phyloP scores from a whole-genome alignment of 1,140 invertebrate genomes.

The Aphelinus certus region DNA sequence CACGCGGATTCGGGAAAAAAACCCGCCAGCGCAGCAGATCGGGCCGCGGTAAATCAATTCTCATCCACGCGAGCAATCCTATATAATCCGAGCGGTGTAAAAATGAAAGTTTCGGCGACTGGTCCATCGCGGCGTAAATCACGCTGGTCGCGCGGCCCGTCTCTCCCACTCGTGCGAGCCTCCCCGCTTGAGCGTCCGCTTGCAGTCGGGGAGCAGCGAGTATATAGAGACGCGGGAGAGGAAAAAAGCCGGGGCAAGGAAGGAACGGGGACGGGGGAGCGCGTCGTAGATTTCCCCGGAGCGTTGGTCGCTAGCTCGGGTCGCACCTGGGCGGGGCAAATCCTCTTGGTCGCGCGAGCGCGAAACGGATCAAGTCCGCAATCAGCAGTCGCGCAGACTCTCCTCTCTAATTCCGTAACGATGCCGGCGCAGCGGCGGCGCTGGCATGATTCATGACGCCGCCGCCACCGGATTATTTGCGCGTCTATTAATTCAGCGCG shows the following conservation, averaged over 20 bases:
- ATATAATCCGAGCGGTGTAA: too few relatives aligned
- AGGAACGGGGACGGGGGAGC: too few relatives aligned
- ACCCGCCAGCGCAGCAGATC: too few relatives aligned
- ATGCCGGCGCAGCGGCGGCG: neutral
- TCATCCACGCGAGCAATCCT: too few relatives aligned
- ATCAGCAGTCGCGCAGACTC: constrained; percentile 27
- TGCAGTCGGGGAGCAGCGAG: constrained; percentile 16
- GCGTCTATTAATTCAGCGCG: constrained; percentile 33
- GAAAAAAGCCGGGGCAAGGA: neutral
- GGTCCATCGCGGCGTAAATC: constrained; percentile 16
- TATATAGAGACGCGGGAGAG: neutral
- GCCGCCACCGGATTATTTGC: constrained; percentile 28
- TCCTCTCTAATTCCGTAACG: constrained; percentile 27
- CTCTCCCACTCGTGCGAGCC: neutral
- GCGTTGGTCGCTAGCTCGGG: constrained; percentile 11
- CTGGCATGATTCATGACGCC: constrained; percentile 33
- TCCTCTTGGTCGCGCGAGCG: neutral
- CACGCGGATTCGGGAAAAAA: too few relatives aligned
- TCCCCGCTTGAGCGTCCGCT: constrained; percentile 4
- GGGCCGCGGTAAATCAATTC: too few relatives aligned
- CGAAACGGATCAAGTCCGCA: constrained; percentile 14
- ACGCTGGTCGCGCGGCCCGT: neutral
- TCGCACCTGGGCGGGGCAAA: neutral
- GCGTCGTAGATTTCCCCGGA: constrained; percentile 31
- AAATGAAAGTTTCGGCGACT: constrained; percentile 15